These are phyloP conservation scores for Cinclus cinclus DNA, from an alignment of 2,113 vertebrate species.

Conservation along the genomic window DNA sequence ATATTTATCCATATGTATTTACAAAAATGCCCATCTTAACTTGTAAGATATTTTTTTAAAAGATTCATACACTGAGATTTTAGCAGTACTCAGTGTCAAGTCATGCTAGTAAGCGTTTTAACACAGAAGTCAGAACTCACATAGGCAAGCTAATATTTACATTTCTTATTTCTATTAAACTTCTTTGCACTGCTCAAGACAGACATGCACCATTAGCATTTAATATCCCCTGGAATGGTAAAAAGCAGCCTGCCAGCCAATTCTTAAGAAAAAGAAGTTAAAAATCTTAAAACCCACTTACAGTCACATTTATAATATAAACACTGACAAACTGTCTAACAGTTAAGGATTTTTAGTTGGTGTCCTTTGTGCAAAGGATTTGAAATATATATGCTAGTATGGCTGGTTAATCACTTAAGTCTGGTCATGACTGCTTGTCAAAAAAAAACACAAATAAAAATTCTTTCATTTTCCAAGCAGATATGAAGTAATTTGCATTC, in stretches of 20 bases:
- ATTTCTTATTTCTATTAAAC: background rate
- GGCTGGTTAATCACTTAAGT: background rate
- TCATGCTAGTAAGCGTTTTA: background rate
- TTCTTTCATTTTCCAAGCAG: background rate
- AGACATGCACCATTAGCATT: background rate
- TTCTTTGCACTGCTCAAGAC: background rate
- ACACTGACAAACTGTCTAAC: background rate
- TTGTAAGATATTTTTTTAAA: background rate
- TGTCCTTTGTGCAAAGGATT: background rate
- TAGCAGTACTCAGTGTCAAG: background rate
- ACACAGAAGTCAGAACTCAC: background rate
- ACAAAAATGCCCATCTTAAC: background rate
- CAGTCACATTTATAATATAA: background rate
- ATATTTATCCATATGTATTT: background rate
- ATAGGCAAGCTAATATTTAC: background rate
- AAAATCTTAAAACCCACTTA: background rate
- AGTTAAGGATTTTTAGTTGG: background rate
- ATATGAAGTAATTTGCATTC: background rate
- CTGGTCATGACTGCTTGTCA: background rate
- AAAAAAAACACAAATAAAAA: background rate
- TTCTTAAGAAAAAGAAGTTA: background rate
- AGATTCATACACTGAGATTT: background rate
- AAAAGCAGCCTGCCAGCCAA: background rate
- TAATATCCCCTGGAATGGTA: background rate
- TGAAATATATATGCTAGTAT: background rate